These are phyloP conservation scores for Channallabes apus DNA, from an alignment of 2,797 vertebrate species.

Conservation along the genomic window DNA sequence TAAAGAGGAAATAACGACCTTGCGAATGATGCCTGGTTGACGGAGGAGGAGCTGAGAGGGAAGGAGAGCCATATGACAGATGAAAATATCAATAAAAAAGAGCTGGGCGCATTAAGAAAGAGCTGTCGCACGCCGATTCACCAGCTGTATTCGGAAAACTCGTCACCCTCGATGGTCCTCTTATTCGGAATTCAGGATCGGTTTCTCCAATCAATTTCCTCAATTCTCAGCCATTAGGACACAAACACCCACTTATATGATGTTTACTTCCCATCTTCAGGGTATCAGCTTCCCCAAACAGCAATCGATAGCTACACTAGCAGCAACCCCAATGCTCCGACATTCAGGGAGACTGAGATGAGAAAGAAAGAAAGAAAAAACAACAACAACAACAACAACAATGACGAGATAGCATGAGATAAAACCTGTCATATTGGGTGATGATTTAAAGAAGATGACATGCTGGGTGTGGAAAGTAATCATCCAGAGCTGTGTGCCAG, in stretches of 20 bases:
- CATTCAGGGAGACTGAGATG: background rate
- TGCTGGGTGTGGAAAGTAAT: slow-evolving; percentile 6
- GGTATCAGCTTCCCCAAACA: slow-evolving; percentile 26
- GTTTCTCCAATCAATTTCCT: slow-evolving; percentile 38
- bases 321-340: background rate
- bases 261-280: slow-evolving; percentile 40
- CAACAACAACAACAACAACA: background rate
- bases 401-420: slow-evolving; percentile 4
- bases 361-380: background rate
- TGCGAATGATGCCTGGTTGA: slow-evolving; percentile 49
- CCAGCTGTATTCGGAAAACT: slow-evolving; percentile 49
- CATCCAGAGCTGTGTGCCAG: background rate
- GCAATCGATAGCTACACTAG: slow-evolving; percentile 14
- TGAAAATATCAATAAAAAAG: slow-evolving; percentile 57
- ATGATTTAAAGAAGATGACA: slow-evolving; percentile 25
- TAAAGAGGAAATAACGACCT: slow-evolving; percentile 47
- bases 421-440: background rate
- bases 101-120: slow-evolving; percentile 43
- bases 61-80: slow-evolving; percentile 47
- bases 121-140: slow-evolving; percentile 45
- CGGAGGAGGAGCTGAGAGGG: slow-evolving; percentile 37
- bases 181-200: slow-evolving; percentile 33
- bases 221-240: slow-evolving; percentile 34
- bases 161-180: background rate
- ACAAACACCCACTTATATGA: slow-evolving; percentile 32